Base-by-base conservation (phyloP, 1,140 invertebrate genomes). In the Drosophila arawakana region DNA sequence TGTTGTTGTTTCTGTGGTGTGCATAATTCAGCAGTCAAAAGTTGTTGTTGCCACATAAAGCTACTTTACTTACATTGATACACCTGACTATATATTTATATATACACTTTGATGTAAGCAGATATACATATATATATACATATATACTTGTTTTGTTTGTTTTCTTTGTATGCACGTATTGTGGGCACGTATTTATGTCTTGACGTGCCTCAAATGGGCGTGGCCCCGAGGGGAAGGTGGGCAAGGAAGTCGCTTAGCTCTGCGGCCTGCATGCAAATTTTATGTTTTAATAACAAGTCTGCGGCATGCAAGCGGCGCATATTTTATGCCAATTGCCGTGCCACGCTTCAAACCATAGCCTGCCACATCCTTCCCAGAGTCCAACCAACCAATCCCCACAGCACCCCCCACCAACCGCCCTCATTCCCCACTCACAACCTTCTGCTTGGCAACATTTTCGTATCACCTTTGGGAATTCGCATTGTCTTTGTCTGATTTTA, bases 201-300 rank as follows among this genome's bases (percentile, higher is more conserved):
- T 41, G 10, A 47, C 46, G 35, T 25, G 21, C n/a, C 35, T 39
- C 18, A 41, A 52, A 58, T 68, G 59, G 63, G 47, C 37, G 52
- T 78, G 59, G 18, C 39, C 52, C 3, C 78, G 52, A 30, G 60
- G 76, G 73, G 65, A 49, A 18, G 10, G 10, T 52, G 55, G 46
- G 44, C 21, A 34, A 9, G 49, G 8, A 4, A 46, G 78, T 61
- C 69, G 76, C 57, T 73, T 72, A 61, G 54, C 73, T 73, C 54
- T 82, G 80, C 52, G 84, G 80, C 80, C 71, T 88, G 84, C 83
- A 89, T 88, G 83, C 83, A 83, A 88, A 88, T 88, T 88, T 88
- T 82, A 88, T 88, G 84, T 83, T 88, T 88, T 88, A 88, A 88
- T 88, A 88, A 88, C 86, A 88, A 88, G 83, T 88, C 80, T 76